A percentile compares a stretch with the other conserved stretches of the same genome.
Evolutionary conservation across 2,888 invertebrate species (phyloP).

Genomic region (Agrilus cyanescens): DNA sequence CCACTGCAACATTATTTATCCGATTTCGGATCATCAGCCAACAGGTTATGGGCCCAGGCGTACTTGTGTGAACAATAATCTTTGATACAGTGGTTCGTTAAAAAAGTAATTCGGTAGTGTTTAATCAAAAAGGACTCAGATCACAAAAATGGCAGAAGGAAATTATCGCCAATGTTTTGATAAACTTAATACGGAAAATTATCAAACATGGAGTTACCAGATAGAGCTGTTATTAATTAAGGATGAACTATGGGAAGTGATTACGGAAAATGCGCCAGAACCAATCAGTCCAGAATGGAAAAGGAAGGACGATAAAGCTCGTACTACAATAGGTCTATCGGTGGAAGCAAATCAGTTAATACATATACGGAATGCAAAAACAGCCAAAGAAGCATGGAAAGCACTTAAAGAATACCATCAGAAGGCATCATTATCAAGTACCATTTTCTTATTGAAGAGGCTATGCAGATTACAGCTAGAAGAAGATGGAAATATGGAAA

Average conservation of each 20-base stretch:
- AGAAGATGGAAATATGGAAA: constrained; percentile 12
- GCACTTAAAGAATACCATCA: constrained; percentile 8
- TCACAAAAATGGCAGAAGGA: constrained; percentile 9
- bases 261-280: constrained; percentile 6
- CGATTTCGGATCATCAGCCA: too few relatives aligned
- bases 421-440: constrained; percentile 8
- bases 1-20: too few relatives aligned
- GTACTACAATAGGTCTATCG: constrained; percentile 6
- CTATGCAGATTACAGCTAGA: constrained; percentile 8
- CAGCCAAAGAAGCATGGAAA: neutral
- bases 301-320: constrained; percentile 12
- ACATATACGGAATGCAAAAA: constrained; percentile 5
- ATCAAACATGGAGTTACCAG: constrained; percentile 13
- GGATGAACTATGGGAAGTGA: constrained; percentile 14
- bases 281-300: constrained; percentile 7
- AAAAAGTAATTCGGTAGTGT: neutral
- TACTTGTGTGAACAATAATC: neutral
- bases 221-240: constrained; percentile 12
- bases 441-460: constrained; percentile 8
- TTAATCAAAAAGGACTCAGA: too few relatives aligned
- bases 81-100: too few relatives aligned
- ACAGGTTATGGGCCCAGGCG: constrained; percentile 12
- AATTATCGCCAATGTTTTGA: neutral
- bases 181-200: constrained; percentile 14
- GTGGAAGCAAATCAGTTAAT: constrained; percentile 8